Percentiles rank a stretch among this genome's conserved stretches.
These are phyloP conservation scores for Tetranychus cinnabarinus DNA, from an alignment of 1,140 invertebrate genomes.

Conservation along the genomic window DNA sequence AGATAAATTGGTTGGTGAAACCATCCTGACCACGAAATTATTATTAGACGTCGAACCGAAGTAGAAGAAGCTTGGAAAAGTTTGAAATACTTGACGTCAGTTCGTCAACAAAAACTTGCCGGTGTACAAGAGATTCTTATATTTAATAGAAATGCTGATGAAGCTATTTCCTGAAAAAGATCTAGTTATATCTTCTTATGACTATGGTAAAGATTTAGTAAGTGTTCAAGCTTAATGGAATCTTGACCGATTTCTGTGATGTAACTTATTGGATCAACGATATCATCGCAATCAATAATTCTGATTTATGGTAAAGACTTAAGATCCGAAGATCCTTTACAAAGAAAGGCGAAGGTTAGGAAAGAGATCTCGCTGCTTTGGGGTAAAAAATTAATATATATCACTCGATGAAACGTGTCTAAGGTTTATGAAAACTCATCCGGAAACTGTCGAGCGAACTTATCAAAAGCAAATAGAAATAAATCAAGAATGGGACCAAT, in stretches of 20 bases:
- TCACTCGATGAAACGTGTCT: constrained; percentile 88
- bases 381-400: constrained; percentile 88
- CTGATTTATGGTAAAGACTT: constrained; percentile 85
- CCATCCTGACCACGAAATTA: constrained; percentile 81
- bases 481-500: constrained; percentile 89
- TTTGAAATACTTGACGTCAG: constrained; percentile 68
- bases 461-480: constrained; percentile 93
- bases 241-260: constrained; percentile 89
- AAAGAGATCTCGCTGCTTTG: constrained; percentile 83
- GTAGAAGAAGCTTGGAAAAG: constrained; percentile 90
- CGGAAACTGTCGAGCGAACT: constrained; percentile 87
- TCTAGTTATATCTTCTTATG: constrained; percentile 79
- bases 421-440: constrained; percentile 81
- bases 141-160: constrained; percentile 94
- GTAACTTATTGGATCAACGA: constrained; percentile 92
- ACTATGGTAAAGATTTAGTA: constrained; percentile 89
- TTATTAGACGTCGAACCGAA: constrained; percentile 66
- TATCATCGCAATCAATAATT: constrained; percentile 85
- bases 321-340: constrained; percentile 83
- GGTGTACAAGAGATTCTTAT: constrained; percentile 96
- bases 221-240: constrained; percentile 80
- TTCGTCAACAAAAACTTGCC: constrained; percentile 84
- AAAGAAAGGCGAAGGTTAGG: constrained; percentile 90
- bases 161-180: constrained; percentile 95
- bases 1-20: constrained; percentile 68